Base-by-base conservation (phyloP, 1,140 invertebrate species). In the Drosophila seguyi region DNA sequence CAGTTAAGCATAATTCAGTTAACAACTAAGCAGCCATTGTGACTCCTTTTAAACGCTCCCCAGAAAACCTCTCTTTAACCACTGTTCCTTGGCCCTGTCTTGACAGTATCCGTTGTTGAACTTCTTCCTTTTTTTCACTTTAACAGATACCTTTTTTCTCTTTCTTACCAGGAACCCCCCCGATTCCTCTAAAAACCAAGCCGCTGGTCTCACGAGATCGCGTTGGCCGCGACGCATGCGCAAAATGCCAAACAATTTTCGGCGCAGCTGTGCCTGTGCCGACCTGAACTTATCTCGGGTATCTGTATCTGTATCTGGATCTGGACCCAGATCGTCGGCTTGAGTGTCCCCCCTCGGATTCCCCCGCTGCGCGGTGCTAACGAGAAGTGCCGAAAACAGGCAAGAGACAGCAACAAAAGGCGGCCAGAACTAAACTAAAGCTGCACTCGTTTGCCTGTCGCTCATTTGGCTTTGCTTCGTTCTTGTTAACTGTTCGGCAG, bases 171-270 rank as follows among this genome's bases (percentile, higher is more conserved):
- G 16, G 13, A 44, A 52, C 48, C 25, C 25, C 25, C 34, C n/a
- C 48, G 22, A 31, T 55, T 31, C 44, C 29, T 11, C 20, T 42
- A 25, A 34, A 52, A 52, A 18, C 11, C 34, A 25, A 41, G 13
- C n/a, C 38, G 22, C 7, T 31, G 38, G 14, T 55, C 75, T 61
- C 50, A 34, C 60, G 38, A 69, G 75, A 79, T 68, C 75, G 75
- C 75, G 50, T 62, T 69, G 47, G 74, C 62, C 69, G 77, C 79
- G 65, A 87, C 83, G 83, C 83, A 87, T 87, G 83, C 84, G 80
- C 83, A 69, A 88, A 87, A 88, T 88, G 80, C 84, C 67, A 88
- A 76, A 77, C 84, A 88, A 84, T 88, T 83, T 88, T 88, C 72
- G 83, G 68, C 76, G 83, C 83, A 87, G 84, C 83, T 87, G 83